phyloP scores from a whole-genome alignment of 2,113 vertebrate genomes.

The Burhinus oedicnemus region DNA sequence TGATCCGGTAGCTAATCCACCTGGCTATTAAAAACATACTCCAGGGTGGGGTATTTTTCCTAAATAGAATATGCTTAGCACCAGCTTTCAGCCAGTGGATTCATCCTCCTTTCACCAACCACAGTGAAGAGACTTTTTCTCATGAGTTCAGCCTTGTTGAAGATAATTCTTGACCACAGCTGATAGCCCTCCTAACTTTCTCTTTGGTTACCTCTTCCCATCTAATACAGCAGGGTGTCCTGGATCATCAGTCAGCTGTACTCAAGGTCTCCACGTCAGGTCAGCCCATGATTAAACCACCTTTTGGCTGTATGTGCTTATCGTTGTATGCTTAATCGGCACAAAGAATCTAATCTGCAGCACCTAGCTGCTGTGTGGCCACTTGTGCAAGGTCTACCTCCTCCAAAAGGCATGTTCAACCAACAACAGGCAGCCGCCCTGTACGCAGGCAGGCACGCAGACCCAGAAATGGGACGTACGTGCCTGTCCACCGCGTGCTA shows the following conservation, averaged over 20 bases:
- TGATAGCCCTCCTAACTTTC: not conserved
- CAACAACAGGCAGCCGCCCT: not conserved
- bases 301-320: not conserved
- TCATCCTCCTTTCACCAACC: not conserved
- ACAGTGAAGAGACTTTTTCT: not conserved
- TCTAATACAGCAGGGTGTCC: not conserved
- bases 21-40: not conserved
- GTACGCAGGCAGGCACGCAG: accelerated
- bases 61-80: not conserved
- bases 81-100: not conserved
- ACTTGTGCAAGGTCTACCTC: not conserved
- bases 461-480: not conserved
- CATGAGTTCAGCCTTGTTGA: not conserved
- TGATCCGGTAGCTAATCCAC: not conserved
- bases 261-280: not conserved
- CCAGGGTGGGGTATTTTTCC: not conserved
- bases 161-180: not conserved
- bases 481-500: accelerated
- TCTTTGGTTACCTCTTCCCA: not conserved
- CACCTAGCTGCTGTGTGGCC: not conserved
- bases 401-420: not conserved
- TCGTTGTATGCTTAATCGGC: not conserved
- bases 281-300: not conserved
- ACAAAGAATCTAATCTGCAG: not conserved
- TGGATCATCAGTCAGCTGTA: not conserved